phyloP scores from a whole-genome alignment of 2,888 invertebrate genomes.

The Ischnura elegans region DNA sequence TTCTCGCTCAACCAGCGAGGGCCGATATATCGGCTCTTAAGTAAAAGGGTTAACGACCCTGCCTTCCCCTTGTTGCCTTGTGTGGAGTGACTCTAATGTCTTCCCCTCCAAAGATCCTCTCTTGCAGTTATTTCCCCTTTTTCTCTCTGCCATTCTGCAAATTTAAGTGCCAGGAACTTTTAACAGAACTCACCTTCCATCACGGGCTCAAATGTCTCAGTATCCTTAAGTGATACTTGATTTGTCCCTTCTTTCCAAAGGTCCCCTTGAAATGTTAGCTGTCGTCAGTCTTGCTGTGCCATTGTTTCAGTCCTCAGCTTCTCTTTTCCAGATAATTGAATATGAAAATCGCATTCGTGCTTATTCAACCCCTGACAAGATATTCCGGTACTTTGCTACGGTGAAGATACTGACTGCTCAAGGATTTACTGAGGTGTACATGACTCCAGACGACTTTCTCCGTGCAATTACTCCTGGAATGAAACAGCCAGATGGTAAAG shows the following conservation, averaged over 20 bases:
- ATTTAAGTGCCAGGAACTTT: too few species aligned
- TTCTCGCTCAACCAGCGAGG: too few species aligned
- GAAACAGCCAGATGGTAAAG: slow-evolving; percentile 97
- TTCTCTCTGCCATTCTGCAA: too few species aligned
- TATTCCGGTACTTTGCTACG: slow-evolving; percentile 99
- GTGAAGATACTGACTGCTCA: slow-evolving; percentile 86
- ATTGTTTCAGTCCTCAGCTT: slow-evolving; percentile 48
- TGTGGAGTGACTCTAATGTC: too few species aligned
- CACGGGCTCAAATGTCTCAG: too few species aligned
- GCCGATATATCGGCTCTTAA: too few species aligned
- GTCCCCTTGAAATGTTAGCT: neutral
- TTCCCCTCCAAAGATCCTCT: too few species aligned
- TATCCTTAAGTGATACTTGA: neutral
- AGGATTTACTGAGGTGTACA: slow-evolving; percentile 87
- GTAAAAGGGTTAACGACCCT: too few species aligned
- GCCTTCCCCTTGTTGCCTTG: too few species aligned
- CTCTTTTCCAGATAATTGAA: slow-evolving; percentile 91
- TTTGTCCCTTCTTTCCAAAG: neutral
- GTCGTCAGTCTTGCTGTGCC: neutral
- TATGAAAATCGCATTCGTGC: slow-evolving; percentile 98
- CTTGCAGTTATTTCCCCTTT: too few species aligned
- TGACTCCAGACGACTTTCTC: slow-evolving; percentile 99
- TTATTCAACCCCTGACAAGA: slow-evolving; percentile 99
- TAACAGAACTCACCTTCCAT: too few species aligned
- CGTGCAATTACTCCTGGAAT: slow-evolving; percentile 97